A percentile compares a stretch with the other conserved stretches of the same genome.
phyloP scores from a whole-genome alignment of 2,888 invertebrate genomes.

The Tetranychus truncatus region DNA sequence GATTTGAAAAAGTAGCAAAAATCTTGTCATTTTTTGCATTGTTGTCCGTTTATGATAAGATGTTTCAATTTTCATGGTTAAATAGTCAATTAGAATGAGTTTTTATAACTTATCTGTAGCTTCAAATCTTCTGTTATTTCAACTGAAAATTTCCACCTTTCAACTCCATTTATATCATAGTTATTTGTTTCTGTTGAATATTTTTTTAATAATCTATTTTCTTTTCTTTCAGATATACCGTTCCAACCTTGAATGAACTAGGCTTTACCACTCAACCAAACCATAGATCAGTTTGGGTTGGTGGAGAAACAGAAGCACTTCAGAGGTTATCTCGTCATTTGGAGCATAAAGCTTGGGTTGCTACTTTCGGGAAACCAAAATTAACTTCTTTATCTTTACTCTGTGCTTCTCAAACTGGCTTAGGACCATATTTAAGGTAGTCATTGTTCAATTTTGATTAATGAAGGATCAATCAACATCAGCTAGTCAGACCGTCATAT shows the following conservation, averaged over 20 bases:
- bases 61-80: not conserved
- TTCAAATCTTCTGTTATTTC: no score
- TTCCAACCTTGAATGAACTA: slow-evolving; percentile 64
- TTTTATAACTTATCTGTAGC: not conserved
- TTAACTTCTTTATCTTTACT: slow-evolving; percentile 61
- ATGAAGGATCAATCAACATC: not conserved
- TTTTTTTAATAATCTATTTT: slow-evolving; percentile 26
- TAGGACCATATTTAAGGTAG: slow-evolving; percentile 52
- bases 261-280: slow-evolving; percentile 37
- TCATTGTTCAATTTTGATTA: not conserved
- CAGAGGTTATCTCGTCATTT: slow-evolving; percentile 45
- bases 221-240: slow-evolving; percentile 26
- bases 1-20: no score
- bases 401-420: slow-evolving; percentile 55
- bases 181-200: not conserved
- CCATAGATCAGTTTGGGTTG: slow-evolving; percentile 49
- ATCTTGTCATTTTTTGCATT: no score
- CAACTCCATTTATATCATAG: not conserved
- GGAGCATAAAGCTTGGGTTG: slow-evolving; percentile 56
- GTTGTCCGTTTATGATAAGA: not conserved
- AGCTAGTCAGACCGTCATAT: not conserved
- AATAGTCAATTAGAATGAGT: not conserved
- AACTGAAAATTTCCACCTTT: no score
- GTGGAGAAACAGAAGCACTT: slow-evolving; percentile 54
- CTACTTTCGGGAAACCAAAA: slow-evolving; percentile 68